Base-by-base conservation (phyloP, 2,888 invertebrate species). In the Galerucella nymphaeae region DNA sequence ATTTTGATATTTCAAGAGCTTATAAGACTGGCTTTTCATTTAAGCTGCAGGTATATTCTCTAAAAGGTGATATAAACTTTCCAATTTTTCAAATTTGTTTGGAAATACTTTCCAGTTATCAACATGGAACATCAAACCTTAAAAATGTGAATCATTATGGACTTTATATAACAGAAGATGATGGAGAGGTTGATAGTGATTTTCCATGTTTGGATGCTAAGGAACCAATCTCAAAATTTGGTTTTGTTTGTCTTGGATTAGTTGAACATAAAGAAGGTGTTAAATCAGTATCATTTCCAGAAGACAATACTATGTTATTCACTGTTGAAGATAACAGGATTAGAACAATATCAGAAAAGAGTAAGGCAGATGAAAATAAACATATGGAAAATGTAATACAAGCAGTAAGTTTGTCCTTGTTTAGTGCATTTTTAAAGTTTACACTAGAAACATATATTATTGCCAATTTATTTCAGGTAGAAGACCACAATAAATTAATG, bases 161-260 rank as follows among this genome's bases (percentile, higher is more conserved):
- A 58, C 89, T 98, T 70, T 96, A 95, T 84, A 96, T 98, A 85
- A 97, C 96, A 38, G 98, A 98, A 87, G 98, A 98, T 83, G 97
- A 97, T 84, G 98, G 98, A 1, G 97, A 97, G 87, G 94, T 96
- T 2, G 97, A 97, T 86, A 91, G 91, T 87, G 98, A 97, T 81
- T 97, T 99, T 84, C 97, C 98, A 0, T 94, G 94, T 79, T 88
- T 99, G 13, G 97, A 97, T 84, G 90, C 93, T 14, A 91, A 91
- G 74, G 98, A 98, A 86, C 93, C 93, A 1, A 94, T 98, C 79
- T 93, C 94, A 0, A 98, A 98, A 86, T 98, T 97, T 86, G 96
- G 96, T 41, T 97, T 98, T 85, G 91, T 91, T 13, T 94, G 94
- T 80, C 89, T 98, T 14, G 97, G 97, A 6, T 89, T 98, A 16